A percentile compares a stretch with the other conserved stretches of the same genome.
These are phyloP conservation scores for Protosalanx chinensis DNA, from an alignment of 2,797 vertebrate species.

Conservation along the genomic window DNA sequence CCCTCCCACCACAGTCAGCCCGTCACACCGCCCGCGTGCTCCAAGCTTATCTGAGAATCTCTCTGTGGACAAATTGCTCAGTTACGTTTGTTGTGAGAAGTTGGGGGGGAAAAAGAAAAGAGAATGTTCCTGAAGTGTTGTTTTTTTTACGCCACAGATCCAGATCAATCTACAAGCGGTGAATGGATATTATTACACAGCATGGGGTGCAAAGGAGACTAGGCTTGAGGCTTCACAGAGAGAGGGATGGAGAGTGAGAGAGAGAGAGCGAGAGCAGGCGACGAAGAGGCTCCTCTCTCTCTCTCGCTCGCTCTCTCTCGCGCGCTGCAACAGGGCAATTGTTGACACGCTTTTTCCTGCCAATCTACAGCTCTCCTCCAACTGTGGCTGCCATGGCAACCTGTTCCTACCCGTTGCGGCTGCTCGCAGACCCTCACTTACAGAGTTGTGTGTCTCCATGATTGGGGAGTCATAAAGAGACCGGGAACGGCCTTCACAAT, in stretches of 20 bases:
- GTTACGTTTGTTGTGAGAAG: constrained; percentile 80
- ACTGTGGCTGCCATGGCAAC: constrained; percentile 92
- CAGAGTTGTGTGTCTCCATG: constrained; percentile 84
- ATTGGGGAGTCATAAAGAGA: constrained; percentile 88
- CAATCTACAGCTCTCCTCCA: constrained; percentile 88
- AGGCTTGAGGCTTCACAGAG: constrained; percentile 86
- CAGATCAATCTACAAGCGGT: constrained; percentile 89
- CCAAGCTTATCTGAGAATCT: constrained; percentile 38
- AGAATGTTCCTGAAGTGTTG: constrained; percentile 77
- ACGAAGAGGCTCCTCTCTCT: constrained; percentile 84
- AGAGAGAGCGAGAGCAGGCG: constrained; percentile 50
- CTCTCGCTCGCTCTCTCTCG: constrained; percentile 59
- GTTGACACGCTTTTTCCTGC: constrained; percentile 92
- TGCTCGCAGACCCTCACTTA: constrained; percentile 89
- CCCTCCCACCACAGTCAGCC: constrained; percentile 4
- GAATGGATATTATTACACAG: constrained; percentile 98
- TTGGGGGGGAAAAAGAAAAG: constrained; percentile 73
- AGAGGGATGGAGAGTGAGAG: constrained; percentile 48
- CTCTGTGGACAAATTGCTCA: constrained; percentile 78
- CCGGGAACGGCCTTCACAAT: constrained; percentile 74
- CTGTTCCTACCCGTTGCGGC: constrained; percentile 87
- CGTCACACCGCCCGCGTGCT: constrained; percentile 6
- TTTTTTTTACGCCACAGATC: constrained; percentile 79
- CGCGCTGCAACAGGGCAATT: constrained; percentile 91
- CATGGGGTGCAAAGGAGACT: constrained; percentile 82